Base-by-base conservation (phyloP, 2,797 vertebrate genomes). In the Nannoperca australis region DNA sequence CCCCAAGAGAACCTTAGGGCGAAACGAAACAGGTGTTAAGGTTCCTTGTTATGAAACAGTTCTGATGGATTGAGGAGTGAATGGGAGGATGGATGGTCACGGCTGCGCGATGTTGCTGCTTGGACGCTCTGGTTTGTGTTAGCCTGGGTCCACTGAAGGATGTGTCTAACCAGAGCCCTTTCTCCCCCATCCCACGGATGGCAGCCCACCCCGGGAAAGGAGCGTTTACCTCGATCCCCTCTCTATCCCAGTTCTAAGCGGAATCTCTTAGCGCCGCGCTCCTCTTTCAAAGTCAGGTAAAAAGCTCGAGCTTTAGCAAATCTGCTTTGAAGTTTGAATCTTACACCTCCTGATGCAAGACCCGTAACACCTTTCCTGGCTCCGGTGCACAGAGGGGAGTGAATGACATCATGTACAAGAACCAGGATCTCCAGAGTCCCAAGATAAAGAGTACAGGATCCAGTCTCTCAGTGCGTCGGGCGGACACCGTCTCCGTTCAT, bases 401-500 rank as follows among this genome's bases (percentile, higher is more conserved):
- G 15, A 86, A 88, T 91, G 92, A 93, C 93, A 94, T 92, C 92
- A 85, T 89, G 86, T 86, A 91, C 78, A 84, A 88, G 89, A 90
- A 90, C 89, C 86, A 75, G 84, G 83, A 86, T 83, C 84, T 86
- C 50, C 22, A 62, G 89, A 85, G 90, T 92, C 79, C 42, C 32
- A 73, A 75, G 88, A 79, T 76, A 72, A 78, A 73, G 70, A 75
- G 84, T 79, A 54, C 77, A 63, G 79, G 79, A 80, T 86, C 74
- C 78, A 87, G 86, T 90, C 88, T 76, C 22, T 89, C 65, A 49
- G 83, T 74, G 82, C 72, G 62, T 88, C 74, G 13, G 86, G 87
- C 88, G 45, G 78, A 91, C 81, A 91, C 92, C 73, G 38, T 75
- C 89, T 88, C 87, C 76, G 38, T 88, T 93, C 89, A 98, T 96